These are phyloP conservation scores for Chymomyza procnemis DNA, from an alignment of 2,888 invertebrate genomes.

Conservation along the genomic window DNA sequence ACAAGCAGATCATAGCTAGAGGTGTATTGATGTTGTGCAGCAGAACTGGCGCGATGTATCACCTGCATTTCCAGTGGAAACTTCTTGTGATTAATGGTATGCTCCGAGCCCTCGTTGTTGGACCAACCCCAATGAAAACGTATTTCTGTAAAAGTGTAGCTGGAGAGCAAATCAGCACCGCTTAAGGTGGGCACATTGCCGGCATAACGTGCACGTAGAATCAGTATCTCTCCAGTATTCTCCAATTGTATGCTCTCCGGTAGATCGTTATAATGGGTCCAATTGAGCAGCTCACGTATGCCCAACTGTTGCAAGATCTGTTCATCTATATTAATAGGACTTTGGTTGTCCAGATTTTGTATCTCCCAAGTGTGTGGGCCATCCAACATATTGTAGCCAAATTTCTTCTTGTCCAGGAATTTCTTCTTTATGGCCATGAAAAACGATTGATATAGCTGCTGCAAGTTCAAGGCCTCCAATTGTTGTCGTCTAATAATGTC, in stretches of 20 bases:
- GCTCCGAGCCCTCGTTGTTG: constrained; percentile 82
- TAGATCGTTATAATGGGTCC: constrained; percentile 79
- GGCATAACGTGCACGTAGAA: constrained; percentile 67
- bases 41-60: constrained; percentile 69
- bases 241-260: constrained; percentile 79
- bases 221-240: constrained; percentile 80
- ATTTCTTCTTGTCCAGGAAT: not conserved
- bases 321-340: constrained; percentile 79
- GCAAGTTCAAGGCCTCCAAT: not conserved
- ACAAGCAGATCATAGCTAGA: constrained; percentile 78
- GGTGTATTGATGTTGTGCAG: constrained; percentile 46
- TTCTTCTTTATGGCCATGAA: not conserved
- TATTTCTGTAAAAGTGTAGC: constrained; percentile 80
- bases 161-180: constrained; percentile 80
- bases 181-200: constrained; percentile 75
- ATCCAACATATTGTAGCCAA: constrained; percentile 28
- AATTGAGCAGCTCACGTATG: constrained; percentile 78
- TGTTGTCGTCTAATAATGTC: constrained; percentile 28
- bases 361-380: constrained; percentile 79
- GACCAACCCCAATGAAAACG: constrained; percentile 82
- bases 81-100: constrained; percentile 80
- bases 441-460: constrained; percentile 15
- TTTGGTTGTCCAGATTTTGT: constrained; percentile 75
- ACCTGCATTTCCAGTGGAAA: constrained; percentile 82
- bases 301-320: constrained; percentile 63